Percentiles rank a stretch among this genome's conserved stretches.
Evolutionary conservation across 2,888 invertebrate genomes (phyloP).

Genomic region (Dolichomitus sp.): DNA sequence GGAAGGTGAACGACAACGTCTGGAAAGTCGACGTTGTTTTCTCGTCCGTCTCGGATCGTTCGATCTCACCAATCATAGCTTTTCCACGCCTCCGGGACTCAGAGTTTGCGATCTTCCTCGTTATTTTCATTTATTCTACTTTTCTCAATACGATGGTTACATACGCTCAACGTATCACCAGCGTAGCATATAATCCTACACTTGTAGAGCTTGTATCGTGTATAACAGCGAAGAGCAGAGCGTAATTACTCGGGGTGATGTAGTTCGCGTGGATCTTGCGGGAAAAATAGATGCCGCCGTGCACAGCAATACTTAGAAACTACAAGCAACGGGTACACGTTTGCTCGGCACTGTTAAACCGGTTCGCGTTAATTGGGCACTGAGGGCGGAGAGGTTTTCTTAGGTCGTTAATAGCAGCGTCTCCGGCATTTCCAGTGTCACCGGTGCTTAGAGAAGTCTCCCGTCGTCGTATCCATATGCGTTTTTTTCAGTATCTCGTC

Average conservation of each 20-base stretch:
- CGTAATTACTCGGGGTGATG: neutral
- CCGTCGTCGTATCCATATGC: conserved; percentile 2
- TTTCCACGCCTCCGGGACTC: conserved; percentile 11
- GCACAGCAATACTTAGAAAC: conserved; percentile 29
- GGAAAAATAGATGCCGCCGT: conserved; percentile 33
- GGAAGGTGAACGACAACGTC: conserved; percentile 3
- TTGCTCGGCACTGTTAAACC: conserved; percentile 38
- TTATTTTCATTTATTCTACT: conserved; percentile 43
- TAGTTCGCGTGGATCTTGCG: conserved; percentile 10
- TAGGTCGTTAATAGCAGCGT: conserved; percentile 51
- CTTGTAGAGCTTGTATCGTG: neutral
- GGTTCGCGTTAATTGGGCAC: conserved; percentile 62
- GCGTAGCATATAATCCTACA: neutral
- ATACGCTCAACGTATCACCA: neutral
- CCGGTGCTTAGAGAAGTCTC: conserved; percentile 36
- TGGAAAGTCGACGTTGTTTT: conserved; percentile 39
- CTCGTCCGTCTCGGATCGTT: conserved; percentile 26
- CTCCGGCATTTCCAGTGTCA: conserved; percentile 57
- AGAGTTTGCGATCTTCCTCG: conserved; percentile 23
- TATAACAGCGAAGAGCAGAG: neutral
- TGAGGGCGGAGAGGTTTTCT: conserved; percentile 62
- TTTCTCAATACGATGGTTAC: conserved; percentile 26
- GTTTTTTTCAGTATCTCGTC: neutral
- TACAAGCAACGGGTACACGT: conserved; percentile 48
- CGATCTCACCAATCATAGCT: conserved; percentile 27